These are phyloP conservation scores for Nasonovia ribisnigri DNA, from an alignment of 2,888 invertebrate species.

Conservation along the genomic window DNA sequence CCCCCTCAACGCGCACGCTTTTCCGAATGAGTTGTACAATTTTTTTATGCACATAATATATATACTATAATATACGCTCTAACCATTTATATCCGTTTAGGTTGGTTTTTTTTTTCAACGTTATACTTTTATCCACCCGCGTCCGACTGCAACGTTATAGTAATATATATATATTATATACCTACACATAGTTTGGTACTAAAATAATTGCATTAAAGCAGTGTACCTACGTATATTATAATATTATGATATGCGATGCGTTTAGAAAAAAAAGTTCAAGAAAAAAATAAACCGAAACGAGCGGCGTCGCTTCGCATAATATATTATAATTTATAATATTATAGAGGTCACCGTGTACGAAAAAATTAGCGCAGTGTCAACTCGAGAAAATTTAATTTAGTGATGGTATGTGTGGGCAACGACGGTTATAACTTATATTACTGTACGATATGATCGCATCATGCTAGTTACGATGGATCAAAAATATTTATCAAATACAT, in stretches of 20 bases:
- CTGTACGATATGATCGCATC: not conserved
- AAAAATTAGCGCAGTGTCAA: not conserved
- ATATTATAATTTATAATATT: slow-evolving; percentile 1
- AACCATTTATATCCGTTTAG: slow-evolving; percentile 23
- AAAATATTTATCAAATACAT: not conserved
- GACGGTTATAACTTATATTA: not conserved
- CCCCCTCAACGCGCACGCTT: not conserved
- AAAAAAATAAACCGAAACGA: not conserved
- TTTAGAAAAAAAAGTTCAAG: not conserved
- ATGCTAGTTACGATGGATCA: not conserved
- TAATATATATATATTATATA: not conserved
- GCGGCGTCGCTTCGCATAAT: not conserved
- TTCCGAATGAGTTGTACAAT: not conserved
- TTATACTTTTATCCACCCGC: slow-evolving; percentile 9
- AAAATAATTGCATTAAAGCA: slow-evolving; percentile 17
- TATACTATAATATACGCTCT: not conserved
- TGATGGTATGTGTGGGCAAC: not conserved
- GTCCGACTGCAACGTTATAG: not conserved
- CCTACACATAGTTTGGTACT: not conserved
- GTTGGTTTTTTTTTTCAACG: not conserved
- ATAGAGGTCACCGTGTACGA: not conserved
- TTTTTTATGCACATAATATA: not conserved
- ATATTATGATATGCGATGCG: not conserved
- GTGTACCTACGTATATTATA: not conserved
- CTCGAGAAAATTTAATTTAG: not conserved